Percentiles rank a stretch among this genome's conserved stretches.
These are phyloP conservation scores for Streptopelia turtur DNA, from an alignment of 2,797 vertebrate genomes.

Conservation along the genomic window DNA sequence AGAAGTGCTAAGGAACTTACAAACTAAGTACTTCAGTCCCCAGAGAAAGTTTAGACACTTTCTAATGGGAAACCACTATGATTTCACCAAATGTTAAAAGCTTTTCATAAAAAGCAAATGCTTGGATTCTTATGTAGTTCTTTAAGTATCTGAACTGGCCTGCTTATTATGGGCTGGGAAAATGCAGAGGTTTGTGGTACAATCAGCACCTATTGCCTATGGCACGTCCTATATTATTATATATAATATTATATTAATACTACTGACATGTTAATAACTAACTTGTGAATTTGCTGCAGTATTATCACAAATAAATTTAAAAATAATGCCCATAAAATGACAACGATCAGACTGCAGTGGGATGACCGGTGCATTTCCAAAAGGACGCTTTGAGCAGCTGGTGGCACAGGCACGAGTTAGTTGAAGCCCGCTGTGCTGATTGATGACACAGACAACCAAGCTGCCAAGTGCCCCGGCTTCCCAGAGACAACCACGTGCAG, in stretches of 20 bases:
- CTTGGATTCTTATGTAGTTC: background rate
- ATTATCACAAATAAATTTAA: background rate
- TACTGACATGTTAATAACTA: background rate
- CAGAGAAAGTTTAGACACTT: background rate
- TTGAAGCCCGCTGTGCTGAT: slow-evolving; percentile 3
- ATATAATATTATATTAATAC: no score
- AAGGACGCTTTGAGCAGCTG: background rate
- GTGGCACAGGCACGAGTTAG: background rate
- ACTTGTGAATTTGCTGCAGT: background rate
- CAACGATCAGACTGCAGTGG: background rate
- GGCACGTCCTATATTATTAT: background rate
- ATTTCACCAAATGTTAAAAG: background rate
- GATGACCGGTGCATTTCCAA: background rate
- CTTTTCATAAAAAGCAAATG: background rate
- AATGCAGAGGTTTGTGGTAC: background rate
- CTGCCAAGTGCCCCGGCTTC: background rate
- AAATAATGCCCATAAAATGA: background rate
- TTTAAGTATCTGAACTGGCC: background rate
- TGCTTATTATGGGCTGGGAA: background rate
- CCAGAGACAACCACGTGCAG: background rate
- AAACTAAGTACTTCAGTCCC: background rate
- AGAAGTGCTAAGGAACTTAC: background rate
- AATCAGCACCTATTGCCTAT: background rate
- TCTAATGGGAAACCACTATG: background rate
- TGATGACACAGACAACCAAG: background rate